Evolutionary conservation across 2,888 invertebrate species (phyloP), one percentile per base, ranked within the genome.

Genomic region (Auanema sp.): DNA sequence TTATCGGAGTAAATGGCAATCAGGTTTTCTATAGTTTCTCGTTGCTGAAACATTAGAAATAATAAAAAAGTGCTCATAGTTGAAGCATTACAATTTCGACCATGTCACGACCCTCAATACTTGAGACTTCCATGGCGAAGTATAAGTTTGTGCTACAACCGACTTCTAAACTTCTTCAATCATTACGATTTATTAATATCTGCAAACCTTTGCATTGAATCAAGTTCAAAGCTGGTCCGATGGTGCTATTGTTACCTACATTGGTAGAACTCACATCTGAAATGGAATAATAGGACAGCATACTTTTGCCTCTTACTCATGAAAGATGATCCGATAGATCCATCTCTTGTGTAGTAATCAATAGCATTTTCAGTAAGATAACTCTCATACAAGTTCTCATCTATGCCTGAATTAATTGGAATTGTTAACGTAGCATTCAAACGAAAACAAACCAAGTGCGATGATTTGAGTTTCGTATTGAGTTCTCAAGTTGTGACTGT

Each of bases 291-390:
- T 25, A 23, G 23, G 12, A 52, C 5, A 23, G 12, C 16, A n/a
- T n/a, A 44, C 6, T 41, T 25, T 18, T 11, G 8, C 8, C 33
- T 33, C 25, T 25, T 24, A 58, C 58, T 42, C 18, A 61, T 53
- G 21, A 33, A 61, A 18, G 54, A 49, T 4, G 61, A 61, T n/a
- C 24, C 25, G 12, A 61, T 55, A 23, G 43, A 61, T 10, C 18
- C 16, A 43, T 61, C 61, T 23, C 25, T 25, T 16, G 61, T 55
- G 40, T 24, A 54, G 41, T 44, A 61, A n/a, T 61, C 61, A 11
- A 61, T 61, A 23, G 61, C 61, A 43, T 61, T 25, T 24, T 61
- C 55, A 11, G 61, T 61, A 24, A 61, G n/a, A 16, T 47, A 23
- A 21, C 18, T 21, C 8, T 3, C 3, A 8, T 47, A 47, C 4